Evolutionary conservation across 2,888 invertebrate genomes (phyloP), one percentile per base, ranked within the genome.

Genomic region (Auanema sp.): DNA sequence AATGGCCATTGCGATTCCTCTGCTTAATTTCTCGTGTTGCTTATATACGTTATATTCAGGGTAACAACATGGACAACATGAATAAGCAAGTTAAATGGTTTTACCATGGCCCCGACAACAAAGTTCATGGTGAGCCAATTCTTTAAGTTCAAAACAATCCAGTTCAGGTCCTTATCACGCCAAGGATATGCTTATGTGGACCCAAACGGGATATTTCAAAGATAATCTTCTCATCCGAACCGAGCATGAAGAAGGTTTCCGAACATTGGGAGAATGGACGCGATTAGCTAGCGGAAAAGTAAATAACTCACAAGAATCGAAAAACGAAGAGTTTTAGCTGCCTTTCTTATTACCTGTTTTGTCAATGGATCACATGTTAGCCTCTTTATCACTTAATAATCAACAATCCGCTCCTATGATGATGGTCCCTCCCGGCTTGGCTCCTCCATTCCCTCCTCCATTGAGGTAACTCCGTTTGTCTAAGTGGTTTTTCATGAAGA

Each of bases 171-270:
- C 63, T n/a, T 58, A 51, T 41, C 42, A 16, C 33, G 49, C 53
- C 21, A 52, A 52, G 12, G 42, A 54, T 8, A 63, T 63, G 63
- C 12, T 63, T 11, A 40, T 53, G 18, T 63, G 63, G 63, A 53
- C 52, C 8, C 16, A 58, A 25, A 21, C 58, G n/a, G 63, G 63
- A 6, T 63, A 63, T 52, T 63, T 63, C 47, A 58, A 63, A 42
- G 58, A 58, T 14, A 44, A 41, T n/a, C 40, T 63, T 42, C 43
- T 54, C 23, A 43, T 63, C 10, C 42, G 40, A n/a, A 63, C 63
- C 1, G 52, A 51, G 11, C 43, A 52, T 14, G 63, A 63, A 16
- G 58, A 63, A 12, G 16, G n/a, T 52, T 63, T 44, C 33, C 58
- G 53, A 33, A 14, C 63, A 6, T 41, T 63, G 10, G 63, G 63